Evolutionary conservation across 2,113 vertebrate genomes (phyloP).

Genomic region (Phrynosoma platyrhinos): DNA sequence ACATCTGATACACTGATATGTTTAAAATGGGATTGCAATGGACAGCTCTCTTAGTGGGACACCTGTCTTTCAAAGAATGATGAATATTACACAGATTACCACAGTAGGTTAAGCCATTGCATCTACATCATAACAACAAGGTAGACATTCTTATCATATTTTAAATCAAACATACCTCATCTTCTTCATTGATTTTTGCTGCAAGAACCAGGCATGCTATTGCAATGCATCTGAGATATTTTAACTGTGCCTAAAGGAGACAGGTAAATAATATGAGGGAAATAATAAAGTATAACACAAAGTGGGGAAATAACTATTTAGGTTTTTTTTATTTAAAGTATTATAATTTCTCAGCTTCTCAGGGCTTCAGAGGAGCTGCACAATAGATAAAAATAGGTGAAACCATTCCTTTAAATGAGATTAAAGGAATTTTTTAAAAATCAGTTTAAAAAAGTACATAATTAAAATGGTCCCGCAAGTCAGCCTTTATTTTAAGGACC

Average conservation of each 20-base stretch:
- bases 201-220: conserved; percentile 84
- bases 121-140: not conserved
- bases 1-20: not conserved
- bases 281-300: not conserved
- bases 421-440: too few species aligned
- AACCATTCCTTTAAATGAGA: too few species aligned
- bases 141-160: not conserved
- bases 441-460: accelerated
- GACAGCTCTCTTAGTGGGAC: not conserved
- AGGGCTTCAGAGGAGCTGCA: too few species aligned
- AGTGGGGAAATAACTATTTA: not conserved
- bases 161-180: conserved; percentile 75
- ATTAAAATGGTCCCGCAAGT: not conserved
- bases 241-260: conserved; percentile 78
- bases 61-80: not conserved
- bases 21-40: not conserved
- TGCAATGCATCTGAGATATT: conserved; percentile 79
- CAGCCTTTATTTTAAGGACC: too few species aligned
- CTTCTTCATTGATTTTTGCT: conserved; percentile 85
- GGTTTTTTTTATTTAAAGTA: too few species aligned
- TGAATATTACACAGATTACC: not conserved
- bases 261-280: conserved; percentile 14
- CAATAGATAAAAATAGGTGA: too few species aligned
- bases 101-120: not conserved
- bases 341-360: too few species aligned